A percentile compares a stretch with the other conserved stretches of the same genome.
These are phyloP conservation scores for Agrypnus murinus DNA, from an alignment of 2,888 invertebrate species.

Conservation along the genomic window DNA sequence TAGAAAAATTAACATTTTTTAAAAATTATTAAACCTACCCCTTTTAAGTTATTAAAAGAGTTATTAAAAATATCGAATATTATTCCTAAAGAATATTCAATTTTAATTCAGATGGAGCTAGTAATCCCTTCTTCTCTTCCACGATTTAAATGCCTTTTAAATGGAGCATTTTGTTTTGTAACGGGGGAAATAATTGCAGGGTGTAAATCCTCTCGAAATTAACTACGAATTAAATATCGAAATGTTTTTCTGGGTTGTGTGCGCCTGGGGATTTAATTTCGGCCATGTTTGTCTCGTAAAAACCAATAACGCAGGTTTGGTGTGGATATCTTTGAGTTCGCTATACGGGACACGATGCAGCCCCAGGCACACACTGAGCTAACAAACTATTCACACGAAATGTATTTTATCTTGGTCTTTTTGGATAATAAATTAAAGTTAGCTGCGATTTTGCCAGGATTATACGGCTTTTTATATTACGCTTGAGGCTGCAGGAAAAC, in stretches of 20 bases:
- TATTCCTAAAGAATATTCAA: no score
- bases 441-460: conserved; percentile 62
- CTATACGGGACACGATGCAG: conserved; percentile 56
- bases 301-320: conserved; percentile 68
- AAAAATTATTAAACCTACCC: background rate
- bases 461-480: conserved; percentile 51
- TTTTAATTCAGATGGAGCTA: no score
- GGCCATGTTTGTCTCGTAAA: conserved; percentile 71
- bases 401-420: conserved; percentile 65
- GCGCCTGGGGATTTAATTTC: conserved; percentile 70
- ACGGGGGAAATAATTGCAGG: conserved; percentile 49
- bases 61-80: no score
- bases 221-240: conserved; percentile 71
- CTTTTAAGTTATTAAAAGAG: no score
- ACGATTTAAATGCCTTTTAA: background rate
- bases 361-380: conserved; percentile 55
- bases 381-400: conserved; percentile 66
- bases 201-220: conserved; percentile 66
- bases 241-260: conserved; percentile 70
- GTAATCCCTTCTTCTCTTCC: background rate
- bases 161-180: conserved; percentile 41
- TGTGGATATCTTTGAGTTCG: conserved; percentile 57
- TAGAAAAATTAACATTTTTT: background rate
- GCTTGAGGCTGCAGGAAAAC: conserved; percentile 32
- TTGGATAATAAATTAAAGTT: conserved; percentile 65